Evolutionary conservation across 2,888 invertebrate genomes (phyloP).

Genomic region (Iphiclides podalirius): DNA sequence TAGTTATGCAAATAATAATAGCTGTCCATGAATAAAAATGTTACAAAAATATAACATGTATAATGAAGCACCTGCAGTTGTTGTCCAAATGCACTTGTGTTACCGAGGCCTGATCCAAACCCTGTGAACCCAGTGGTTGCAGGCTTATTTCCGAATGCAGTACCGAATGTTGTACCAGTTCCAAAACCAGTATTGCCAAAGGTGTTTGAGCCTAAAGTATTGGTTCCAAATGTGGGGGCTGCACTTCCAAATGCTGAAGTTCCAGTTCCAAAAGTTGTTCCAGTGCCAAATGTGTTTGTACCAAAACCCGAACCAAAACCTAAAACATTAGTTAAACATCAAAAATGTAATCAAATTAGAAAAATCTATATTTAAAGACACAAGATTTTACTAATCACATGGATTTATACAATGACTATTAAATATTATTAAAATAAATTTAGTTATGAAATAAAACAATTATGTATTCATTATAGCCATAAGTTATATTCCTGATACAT

Average conservation of each 20-base stretch:
- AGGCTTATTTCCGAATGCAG: constrained; percentile 72
- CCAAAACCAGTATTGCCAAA: constrained; percentile 53
- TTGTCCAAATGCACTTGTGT: constrained; percentile 66
- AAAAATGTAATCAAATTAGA: not conserved
- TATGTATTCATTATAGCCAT: no score
- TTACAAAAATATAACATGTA: no score
- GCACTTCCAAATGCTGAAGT: constrained; percentile 49
- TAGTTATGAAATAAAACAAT: no score
- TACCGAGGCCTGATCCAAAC: constrained; percentile 65
- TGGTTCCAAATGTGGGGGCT: constrained; percentile 52
- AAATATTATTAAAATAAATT: no score
- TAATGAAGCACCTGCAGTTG: constrained; percentile 58
- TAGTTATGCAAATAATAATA: no score
- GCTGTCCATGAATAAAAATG: no score
- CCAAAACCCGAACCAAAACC: constrained; percentile 48
- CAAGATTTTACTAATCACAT: no score
- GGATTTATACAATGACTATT: no score
- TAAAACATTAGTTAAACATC: constrained; percentile 13
- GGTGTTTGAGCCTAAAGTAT: constrained; percentile 54
- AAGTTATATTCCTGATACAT: no score
- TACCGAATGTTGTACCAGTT: constrained; percentile 59
- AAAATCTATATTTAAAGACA: no score
- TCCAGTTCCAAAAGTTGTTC: constrained; percentile 51
- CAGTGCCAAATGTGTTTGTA: constrained; percentile 47
- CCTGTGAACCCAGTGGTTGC: constrained; percentile 68